phyloP scores from a whole-genome alignment of 2,797 vertebrate genomes.

The Rousettus madagascariensis region DNA sequence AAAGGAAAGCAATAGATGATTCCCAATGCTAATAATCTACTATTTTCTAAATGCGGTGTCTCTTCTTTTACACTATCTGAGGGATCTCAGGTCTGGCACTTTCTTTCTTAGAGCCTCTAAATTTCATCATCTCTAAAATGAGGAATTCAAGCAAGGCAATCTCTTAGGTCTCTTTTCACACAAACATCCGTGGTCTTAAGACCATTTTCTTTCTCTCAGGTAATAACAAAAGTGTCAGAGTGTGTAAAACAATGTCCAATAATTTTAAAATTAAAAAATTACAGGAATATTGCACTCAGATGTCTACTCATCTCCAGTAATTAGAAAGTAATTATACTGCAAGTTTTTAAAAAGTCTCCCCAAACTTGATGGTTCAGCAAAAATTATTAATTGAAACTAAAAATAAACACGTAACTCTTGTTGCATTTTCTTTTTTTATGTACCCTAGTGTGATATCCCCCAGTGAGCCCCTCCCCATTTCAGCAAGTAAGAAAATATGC shows the following conservation, averaged over 20 bases:
- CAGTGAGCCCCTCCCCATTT: conserved; percentile 48
- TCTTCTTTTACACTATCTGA: background rate
- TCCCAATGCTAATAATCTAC: background rate
- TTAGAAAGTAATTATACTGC: conserved; percentile 73
- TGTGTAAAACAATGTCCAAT: conserved; percentile 65
- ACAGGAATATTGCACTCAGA: conserved; percentile 62
- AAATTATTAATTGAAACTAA: conserved; percentile 79
- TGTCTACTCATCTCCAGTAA: conserved; percentile 77
- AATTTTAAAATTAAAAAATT: conserved; percentile 72
- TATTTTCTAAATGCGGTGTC: background rate
- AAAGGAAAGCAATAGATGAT: background rate
- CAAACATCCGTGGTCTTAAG: background rate
- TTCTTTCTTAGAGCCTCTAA: background rate
- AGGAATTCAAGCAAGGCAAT: conserved; percentile 12
- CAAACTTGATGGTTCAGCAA: conserved; percentile 71
- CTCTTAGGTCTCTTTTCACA: conserved; percentile 48
- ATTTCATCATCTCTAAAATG: conserved; percentile 42
- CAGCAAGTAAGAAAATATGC: conserved; percentile 60
- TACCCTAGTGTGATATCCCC: background rate
- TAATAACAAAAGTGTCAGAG: conserved; percentile 41
- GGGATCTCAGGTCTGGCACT: background rate
- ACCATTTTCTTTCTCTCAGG: conserved; percentile 49
- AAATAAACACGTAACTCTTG: conserved; percentile 56
- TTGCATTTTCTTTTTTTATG: background rate
- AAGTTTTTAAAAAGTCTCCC: conserved; percentile 60